Evolutionary conservation across 2,113 vertebrate genomes (phyloP).

Genomic region (Ardeotis arabs): DNA sequence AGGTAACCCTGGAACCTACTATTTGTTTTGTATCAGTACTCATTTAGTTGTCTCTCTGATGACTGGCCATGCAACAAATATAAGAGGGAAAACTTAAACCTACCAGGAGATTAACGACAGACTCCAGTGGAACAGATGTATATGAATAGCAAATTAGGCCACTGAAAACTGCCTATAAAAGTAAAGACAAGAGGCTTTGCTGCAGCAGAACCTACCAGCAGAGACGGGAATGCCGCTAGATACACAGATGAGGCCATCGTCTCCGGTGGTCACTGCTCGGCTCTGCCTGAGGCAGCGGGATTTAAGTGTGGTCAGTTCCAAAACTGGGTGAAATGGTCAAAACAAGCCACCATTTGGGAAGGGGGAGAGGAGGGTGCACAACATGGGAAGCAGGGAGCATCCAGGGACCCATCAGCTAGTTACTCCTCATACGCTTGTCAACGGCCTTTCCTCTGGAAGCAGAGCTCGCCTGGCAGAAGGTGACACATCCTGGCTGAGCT

Average conservation of each 20-base stretch:
- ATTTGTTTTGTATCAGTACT: neutral
- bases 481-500: neutral
- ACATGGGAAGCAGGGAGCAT: neutral
- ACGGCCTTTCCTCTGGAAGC: accelerated
- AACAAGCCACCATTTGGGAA: neutral
- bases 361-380: neutral
- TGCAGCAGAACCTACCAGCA: neutral
- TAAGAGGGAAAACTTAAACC: neutral
- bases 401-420: neutral
- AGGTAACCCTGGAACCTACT: neutral
- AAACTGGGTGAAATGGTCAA: accelerated
- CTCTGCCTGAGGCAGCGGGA: neutral
- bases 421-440: neutral
- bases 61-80: neutral
- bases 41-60: slow-evolving; percentile 5
- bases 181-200: neutral
- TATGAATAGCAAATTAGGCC: slow-evolving; percentile 24
- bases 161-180: neutral
- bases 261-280: neutral
- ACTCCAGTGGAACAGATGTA: slow-evolving; percentile 19
- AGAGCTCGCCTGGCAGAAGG: neutral
- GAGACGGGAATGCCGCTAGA: neutral
- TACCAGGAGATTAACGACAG: slow-evolving; percentile 32
- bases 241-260: accelerated
- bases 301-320: neutral